Conservation (phyloP, 2,113 vertebrate genomes). For the Melanerpes aurifrons region DNA sequence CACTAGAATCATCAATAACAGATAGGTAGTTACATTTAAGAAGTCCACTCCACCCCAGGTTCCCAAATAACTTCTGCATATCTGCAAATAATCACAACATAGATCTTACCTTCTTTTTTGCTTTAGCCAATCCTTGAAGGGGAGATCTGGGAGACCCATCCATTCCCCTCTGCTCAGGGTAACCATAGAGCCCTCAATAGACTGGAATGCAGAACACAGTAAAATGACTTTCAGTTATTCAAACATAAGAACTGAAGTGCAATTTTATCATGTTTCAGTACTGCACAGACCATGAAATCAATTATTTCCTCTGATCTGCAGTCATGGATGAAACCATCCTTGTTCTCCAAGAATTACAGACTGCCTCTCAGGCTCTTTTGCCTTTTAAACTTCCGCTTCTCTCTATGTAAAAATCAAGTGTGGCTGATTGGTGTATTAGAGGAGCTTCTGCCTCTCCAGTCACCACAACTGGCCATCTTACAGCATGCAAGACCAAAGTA, state of each 20-base stretch:
- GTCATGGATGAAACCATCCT: neutral
- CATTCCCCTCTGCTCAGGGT: constrained; percentile 85
- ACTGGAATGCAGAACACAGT: constrained; percentile 59
- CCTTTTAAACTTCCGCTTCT: neutral
- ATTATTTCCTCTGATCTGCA: neutral
- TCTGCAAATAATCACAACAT: neutral
- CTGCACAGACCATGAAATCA: neutral
- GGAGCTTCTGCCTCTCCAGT: neutral
- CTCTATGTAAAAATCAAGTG: neutral
- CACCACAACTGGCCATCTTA: neutral
- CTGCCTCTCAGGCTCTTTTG: neutral
- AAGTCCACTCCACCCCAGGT: neutral
- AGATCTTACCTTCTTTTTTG: constrained; percentile 75
- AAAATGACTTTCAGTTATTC: neutral
- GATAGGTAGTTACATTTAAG: neutral
- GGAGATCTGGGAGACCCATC: constrained; percentile 85
- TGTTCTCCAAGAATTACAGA: neutral
- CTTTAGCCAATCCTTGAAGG: constrained; percentile 82
- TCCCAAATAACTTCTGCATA: neutral
- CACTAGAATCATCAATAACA: neutral
- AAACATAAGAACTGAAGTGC: neutral
- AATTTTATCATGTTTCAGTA: neutral
- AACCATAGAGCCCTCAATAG: constrained; percentile 83
- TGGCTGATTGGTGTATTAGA: neutral
- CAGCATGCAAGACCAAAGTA: neutral